Evolutionary conservation across 53 echinoderm and acorn worm genomes (phyloP).

Genomic region (Arbacia lixula): DNA sequence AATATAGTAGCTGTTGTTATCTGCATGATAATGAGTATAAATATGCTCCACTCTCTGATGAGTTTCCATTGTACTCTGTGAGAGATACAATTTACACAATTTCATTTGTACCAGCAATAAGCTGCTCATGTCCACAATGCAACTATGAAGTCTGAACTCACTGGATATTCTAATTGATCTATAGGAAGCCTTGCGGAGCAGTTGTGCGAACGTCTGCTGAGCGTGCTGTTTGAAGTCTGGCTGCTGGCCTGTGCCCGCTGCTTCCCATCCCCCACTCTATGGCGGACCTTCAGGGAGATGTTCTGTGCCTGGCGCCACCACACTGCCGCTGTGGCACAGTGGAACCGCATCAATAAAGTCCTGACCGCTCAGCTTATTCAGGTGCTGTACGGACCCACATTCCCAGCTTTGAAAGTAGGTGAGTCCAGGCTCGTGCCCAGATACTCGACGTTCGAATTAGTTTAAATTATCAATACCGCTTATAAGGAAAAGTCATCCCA

Average conservation of each 20-base stretch:
- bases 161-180: not conserved
- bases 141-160: no score
- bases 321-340: slow-evolving; percentile 86
- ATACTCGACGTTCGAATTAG: no score
- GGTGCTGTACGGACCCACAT: slow-evolving; percentile 91
- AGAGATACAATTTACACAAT: no score
- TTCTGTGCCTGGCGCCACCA: slow-evolving; percentile 98
- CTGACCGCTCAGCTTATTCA: slow-evolving; percentile 84
- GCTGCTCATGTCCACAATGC: no score
- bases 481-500: no score
- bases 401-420: slow-evolving; percentile 87
- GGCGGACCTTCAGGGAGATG: slow-evolving; percentile 90
- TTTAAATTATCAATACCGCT: no score
- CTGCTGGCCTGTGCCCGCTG: slow-evolving; percentile 88
- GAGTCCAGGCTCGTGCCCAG: slow-evolving; percentile 41
- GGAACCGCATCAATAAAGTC: slow-evolving; percentile 93
- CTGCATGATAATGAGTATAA: no score
- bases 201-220: slow-evolving; percentile 93
- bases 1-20: no score
- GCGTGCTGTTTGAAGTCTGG: slow-evolving; percentile 99
- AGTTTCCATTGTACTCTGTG: no score
- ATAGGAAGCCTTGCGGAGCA: slow-evolving; percentile 93
- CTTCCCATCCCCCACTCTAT: slow-evolving; percentile 94
- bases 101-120: no score
- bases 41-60: no score